Evolutionary conservation across 2,888 invertebrate species (phyloP), one percentile per base, ranked within the genome.

Genomic region (Camponotus fellah): DNA sequence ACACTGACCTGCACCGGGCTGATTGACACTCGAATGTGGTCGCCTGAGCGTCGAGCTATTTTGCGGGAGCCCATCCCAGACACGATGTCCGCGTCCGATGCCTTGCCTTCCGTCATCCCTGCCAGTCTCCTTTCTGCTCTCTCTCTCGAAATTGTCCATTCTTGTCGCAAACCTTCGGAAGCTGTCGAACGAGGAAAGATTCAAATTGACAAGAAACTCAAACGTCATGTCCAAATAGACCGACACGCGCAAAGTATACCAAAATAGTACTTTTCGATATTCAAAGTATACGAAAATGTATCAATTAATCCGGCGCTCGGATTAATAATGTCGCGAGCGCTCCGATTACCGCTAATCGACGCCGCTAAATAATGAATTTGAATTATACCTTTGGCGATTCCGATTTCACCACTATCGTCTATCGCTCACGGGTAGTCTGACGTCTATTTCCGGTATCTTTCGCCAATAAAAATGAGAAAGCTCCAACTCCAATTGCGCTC

Each of bases 91-190:
- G 26, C 88, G 89, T 60, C 91, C 88, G 8, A 37, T 21, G 10
- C 76, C 65, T 8, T 75, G 84, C n/a, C 79, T 83, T 34, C 83
- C 82, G 40, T 68, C 26, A 40, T 91, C 89, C 5, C 86, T 90
- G 53, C 91, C 88, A 37, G 89, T 9, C 12, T 79, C 90, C 77
- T 85, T 89, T 69, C 89, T 46, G 46, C 5, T 91, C 69, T 92
- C 92, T 56, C 89, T 86, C 40, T 88, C 90, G 76, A 87, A 90
- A 88, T 91, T 91, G 86, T 93, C 92, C 94, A 94, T 94, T 80
- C 88, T 88, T 64, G 56, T 32, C n/a, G 0, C 8, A 43, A 53
- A 66, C 37, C 26, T 26, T 26, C 53, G 49, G 17, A 43, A 83
- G 56, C 69, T 37, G 66, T 4, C 10, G 5, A 12, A 66, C 14